Evolutionary conservation across 2,797 vertebrate genomes (phyloP).

Genomic region (Myioborus miniatus): DNA sequence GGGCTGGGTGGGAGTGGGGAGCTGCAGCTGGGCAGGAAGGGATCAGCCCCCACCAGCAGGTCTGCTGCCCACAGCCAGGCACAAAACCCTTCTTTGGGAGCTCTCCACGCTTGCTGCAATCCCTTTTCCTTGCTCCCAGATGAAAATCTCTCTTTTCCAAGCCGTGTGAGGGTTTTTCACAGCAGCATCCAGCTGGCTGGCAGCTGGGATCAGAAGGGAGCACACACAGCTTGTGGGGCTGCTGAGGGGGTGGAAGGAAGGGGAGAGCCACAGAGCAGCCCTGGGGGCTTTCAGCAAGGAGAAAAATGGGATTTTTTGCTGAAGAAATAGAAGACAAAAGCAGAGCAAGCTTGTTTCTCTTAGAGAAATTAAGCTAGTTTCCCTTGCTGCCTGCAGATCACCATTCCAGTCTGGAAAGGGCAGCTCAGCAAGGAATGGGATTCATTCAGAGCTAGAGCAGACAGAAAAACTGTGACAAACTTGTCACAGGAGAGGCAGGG

Average conservation of each 20-base stretch:
- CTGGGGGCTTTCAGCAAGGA: background rate
- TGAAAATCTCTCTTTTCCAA: background rate
- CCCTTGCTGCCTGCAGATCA: background rate
- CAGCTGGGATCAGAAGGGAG: background rate
- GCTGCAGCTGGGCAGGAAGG: background rate
- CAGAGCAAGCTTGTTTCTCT: background rate
- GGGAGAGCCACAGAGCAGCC: background rate
- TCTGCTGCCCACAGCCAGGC: background rate
- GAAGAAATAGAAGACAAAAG: background rate
- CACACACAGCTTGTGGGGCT: background rate
- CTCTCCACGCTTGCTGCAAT: background rate
- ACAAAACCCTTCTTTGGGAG: background rate
- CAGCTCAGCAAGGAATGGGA: background rate
- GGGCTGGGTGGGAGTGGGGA: background rate
- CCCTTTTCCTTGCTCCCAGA: background rate
- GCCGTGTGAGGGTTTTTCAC: rapidly evolving
- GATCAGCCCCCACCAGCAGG: background rate
- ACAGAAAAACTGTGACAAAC: background rate
- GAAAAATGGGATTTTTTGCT: background rate
- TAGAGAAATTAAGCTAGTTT: background rate
- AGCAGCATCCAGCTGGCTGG: background rate
- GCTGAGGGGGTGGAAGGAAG: background rate
- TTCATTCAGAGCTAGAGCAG: background rate
- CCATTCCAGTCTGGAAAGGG: background rate
- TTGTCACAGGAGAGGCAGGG: background rate